These are phyloP conservation scores for Scaptomyza reducta DNA, from an alignment of 2,888 invertebrate species.

Conservation along the genomic window DNA sequence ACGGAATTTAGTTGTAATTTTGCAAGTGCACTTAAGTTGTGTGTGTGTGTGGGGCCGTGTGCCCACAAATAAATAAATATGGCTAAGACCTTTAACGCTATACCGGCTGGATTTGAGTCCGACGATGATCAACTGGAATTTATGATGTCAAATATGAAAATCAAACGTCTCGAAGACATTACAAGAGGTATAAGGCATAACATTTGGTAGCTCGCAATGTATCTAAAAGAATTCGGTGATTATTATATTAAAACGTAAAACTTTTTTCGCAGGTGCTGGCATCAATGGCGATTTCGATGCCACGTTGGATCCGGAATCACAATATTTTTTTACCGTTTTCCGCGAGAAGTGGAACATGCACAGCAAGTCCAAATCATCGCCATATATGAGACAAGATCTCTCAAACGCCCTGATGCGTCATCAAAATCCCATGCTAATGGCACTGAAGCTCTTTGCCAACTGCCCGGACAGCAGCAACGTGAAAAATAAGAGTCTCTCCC, in stretches of 20 bases:
- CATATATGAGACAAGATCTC: conserved; percentile 62
- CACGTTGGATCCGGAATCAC: conserved; percentile 67
- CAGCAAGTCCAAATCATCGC: conserved; percentile 71
- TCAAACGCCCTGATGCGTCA: conserved; percentile 42
- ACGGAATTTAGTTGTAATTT: conserved; percentile 40
- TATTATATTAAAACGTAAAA: background rate
- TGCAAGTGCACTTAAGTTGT: conserved; percentile 36
- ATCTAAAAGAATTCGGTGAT: background rate
- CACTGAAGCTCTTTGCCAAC: conserved; percentile 83
- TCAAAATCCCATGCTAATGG: conserved; percentile 79
- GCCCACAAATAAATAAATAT: conserved; percentile 48
- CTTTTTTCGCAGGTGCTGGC: conserved; percentile 70
- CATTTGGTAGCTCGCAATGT: background rate
- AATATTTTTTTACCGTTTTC: conserved; percentile 77
- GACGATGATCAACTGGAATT: conserved; percentile 70
- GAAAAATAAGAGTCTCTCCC: conserved; percentile 81
- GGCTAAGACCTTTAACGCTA: conserved; percentile 38
- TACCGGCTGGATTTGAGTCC: conserved; percentile 82
- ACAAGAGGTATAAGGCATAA: conserved; percentile 69
- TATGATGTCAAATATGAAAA: conserved; percentile 77
- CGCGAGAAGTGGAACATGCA: conserved; percentile 80
- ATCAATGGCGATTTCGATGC: conserved; percentile 83
- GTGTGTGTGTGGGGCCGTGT: conserved; percentile 29
- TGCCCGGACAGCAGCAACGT: conserved; percentile 83
- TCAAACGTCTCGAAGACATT: conserved; percentile 83